Conservation (phyloP, 2,888 invertebrate genomes). For the Ryuthela nishihirai region DNA sequence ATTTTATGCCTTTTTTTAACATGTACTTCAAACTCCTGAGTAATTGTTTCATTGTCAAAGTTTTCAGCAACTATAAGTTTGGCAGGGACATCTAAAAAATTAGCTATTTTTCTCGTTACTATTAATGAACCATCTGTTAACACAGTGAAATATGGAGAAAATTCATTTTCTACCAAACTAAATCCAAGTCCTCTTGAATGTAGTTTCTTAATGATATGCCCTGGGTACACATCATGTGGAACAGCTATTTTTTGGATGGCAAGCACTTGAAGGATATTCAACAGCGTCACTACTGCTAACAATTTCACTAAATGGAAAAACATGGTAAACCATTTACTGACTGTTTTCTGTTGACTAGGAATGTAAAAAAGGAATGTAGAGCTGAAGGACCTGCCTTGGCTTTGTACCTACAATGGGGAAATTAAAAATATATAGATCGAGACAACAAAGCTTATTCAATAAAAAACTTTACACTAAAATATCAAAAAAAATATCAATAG, state of each 20-base stretch:
- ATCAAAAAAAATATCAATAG: no score
- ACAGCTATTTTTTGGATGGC: constrained; percentile 24
- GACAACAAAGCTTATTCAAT: no score
- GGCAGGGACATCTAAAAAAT: constrained; percentile 72
- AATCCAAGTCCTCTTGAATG: constrained; percentile 52
- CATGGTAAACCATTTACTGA: no score
- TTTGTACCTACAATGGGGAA: no score
- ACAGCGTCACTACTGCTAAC: constrained; percentile 9
- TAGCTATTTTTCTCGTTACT: constrained; percentile 80
- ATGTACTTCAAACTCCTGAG: constrained; percentile 52
- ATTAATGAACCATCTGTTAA: constrained; percentile 82
- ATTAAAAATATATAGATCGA: no score
- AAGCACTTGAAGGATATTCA: constrained; percentile 10
- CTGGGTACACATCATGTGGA: constrained; percentile 39
- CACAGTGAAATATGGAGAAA: constrained; percentile 79
- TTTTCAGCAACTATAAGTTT: constrained; percentile 78
- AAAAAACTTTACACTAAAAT: no score
- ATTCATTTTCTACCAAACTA: constrained; percentile 71
- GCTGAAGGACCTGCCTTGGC: no score
- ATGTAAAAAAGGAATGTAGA: no score
- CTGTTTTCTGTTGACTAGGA: no score
- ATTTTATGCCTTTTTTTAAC: constrained; percentile 75
- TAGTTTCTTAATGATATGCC: constrained; percentile 35
- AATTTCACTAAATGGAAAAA: no score
- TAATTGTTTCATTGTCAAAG: constrained; percentile 48